phyloP scores from a whole-genome alignment of 2,113 vertebrate genomes.

The Odontesthes bonariensis region DNA sequence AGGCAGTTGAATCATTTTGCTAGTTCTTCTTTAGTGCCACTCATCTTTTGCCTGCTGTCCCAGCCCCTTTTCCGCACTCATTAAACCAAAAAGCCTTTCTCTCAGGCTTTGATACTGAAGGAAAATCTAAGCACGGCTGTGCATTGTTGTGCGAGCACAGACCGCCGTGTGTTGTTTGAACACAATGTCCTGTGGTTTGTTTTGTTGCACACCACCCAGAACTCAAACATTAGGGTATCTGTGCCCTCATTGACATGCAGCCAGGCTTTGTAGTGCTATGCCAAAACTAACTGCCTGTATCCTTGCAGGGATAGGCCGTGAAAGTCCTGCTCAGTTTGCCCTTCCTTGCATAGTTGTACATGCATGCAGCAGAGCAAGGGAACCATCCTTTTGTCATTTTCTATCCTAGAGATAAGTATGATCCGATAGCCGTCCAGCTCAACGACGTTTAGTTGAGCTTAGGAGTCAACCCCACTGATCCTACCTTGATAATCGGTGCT shows the following conservation, averaged over 20 bases:
- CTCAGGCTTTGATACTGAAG: constrained; percentile 28
- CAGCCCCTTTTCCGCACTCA: constrained; percentile 30
- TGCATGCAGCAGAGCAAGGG: not conserved
- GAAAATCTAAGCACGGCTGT: constrained; percentile 30
- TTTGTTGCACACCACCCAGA: constrained; percentile 64
- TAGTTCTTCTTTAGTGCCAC: constrained; percentile 31
- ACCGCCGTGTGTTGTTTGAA: constrained; percentile 57
- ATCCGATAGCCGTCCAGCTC: not conserved
- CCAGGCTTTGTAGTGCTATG: constrained; percentile 41
- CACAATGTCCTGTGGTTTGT: constrained; percentile 64
- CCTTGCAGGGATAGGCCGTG: constrained; percentile 41
- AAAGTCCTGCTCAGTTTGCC: constrained; percentile 38
- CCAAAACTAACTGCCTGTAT: constrained; percentile 67
- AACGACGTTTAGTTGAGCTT: constrained; percentile 27
- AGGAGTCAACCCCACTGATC: not conserved
- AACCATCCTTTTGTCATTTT: constrained; percentile 26
- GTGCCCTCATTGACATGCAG: constrained; percentile 56
- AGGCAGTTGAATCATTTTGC: constrained; percentile 31
- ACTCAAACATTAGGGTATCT: constrained; percentile 72
- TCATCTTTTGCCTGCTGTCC: constrained; percentile 52
- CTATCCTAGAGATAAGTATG: constrained; percentile 14
- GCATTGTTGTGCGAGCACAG: constrained; percentile 23
- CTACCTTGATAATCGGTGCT: constrained; percentile 30
- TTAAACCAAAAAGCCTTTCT: constrained; percentile 42
- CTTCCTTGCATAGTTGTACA: constrained; percentile 23